phyloP scores from a whole-genome alignment of 2,113 vertebrate genomes.

The Drymodes brunneopygia region DNA sequence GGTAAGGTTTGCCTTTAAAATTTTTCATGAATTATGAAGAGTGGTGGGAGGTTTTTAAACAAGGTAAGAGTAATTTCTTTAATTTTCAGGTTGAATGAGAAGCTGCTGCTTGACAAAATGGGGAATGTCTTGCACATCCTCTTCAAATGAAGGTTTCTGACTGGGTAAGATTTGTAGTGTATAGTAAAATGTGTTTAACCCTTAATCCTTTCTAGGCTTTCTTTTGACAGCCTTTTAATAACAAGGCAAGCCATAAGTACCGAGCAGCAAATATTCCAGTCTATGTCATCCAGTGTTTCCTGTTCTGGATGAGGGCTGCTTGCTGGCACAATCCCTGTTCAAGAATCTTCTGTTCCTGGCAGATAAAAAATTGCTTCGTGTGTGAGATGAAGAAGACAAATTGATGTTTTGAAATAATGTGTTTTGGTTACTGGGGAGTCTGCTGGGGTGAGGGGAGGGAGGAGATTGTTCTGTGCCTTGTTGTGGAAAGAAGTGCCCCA shows the following conservation, averaged over 20 bases:
- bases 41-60: conserved; percentile 74
- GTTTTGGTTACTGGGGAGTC: background rate
- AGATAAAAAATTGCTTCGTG: background rate
- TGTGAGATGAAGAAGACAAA: background rate
- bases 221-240: background rate
- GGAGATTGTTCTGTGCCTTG: background rate
- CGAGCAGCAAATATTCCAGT: background rate
- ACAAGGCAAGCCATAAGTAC: background rate
- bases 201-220: conserved; percentile 53
- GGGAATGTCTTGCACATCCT: conserved; percentile 90
- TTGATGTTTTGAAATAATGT: background rate
- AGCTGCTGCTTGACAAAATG: conserved; percentile 83
- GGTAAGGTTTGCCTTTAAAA: conserved; percentile 87
- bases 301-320: background rate
- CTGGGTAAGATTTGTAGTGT: conserved; percentile 87
- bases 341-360: background rate
- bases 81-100: conserved; percentile 96
- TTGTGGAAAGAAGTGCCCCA: background rate
- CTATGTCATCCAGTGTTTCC: background rate
- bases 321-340: background rate
- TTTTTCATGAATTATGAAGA: conserved; percentile 82
- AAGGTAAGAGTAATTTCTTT: conserved; percentile 98
- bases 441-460: background rate
- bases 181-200: conserved; percentile 40
- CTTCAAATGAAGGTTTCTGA: conserved; percentile 89